phyloP scores from a whole-genome alignment of 2,888 invertebrate genomes.

The Watsonalla cultraria region DNA sequence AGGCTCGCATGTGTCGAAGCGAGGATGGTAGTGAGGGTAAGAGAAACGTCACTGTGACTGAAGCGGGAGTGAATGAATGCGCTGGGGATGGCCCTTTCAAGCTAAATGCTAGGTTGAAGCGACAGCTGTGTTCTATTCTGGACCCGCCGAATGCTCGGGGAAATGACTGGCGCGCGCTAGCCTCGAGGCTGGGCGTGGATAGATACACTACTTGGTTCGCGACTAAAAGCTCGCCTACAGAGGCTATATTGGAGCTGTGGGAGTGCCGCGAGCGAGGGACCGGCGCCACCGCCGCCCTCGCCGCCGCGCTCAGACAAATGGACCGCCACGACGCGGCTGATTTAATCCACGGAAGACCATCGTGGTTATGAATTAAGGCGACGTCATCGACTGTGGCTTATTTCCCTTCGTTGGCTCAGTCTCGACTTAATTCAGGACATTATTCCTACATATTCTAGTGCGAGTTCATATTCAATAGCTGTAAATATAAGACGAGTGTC shows the following conservation, averaged over 20 bases:
- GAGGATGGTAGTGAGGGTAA: slow-evolving; percentile 72
- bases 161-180: slow-evolving; percentile 97
- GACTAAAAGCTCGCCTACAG: slow-evolving; percentile 97
- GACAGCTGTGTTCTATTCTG: slow-evolving; percentile 81
- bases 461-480: background rate
- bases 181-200: slow-evolving; percentile 94
- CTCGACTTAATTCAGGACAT: background rate
- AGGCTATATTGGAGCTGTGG: slow-evolving; percentile 97
- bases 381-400: background rate
- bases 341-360: slow-evolving; percentile 63
- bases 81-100: slow-evolving; percentile 80
- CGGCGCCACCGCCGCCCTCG: slow-evolving; percentile 88
- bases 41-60: slow-evolving; percentile 78
- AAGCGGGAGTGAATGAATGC: slow-evolving; percentile 80
- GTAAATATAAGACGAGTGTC: background rate
- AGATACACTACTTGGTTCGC: slow-evolving; percentile 98
- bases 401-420: background rate
- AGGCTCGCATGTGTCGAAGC: slow-evolving; percentile 67
- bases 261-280: slow-evolving; percentile 93
- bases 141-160: slow-evolving; percentile 95
- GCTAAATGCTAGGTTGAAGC: slow-evolving; percentile 76
- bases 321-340: slow-evolving; percentile 71
- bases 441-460: background rate
- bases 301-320: slow-evolving; percentile 62
- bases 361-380: slow-evolving; percentile 67